These are phyloP conservation scores for Nanger granti DNA, from an alignment of 2,113 vertebrate species.

Conservation along the genomic window DNA sequence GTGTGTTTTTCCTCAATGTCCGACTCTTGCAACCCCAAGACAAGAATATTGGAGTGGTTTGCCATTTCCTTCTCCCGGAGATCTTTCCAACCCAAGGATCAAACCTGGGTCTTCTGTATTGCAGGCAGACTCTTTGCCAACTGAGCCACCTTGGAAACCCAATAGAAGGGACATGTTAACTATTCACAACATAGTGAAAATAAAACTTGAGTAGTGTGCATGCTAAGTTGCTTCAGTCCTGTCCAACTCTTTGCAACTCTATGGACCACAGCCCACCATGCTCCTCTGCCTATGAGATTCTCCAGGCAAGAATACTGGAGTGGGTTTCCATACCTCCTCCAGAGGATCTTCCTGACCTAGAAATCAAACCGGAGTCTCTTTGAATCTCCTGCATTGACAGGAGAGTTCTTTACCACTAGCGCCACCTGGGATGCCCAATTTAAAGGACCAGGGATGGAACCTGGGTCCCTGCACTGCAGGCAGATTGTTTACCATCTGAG, in stretches of 20 bases:
- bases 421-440: background rate
- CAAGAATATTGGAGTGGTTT: background rate
- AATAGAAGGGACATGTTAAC: background rate
- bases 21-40: background rate
- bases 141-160: background rate
- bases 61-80: background rate
- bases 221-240: background rate
- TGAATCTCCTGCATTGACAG: background rate
- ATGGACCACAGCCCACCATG: background rate
- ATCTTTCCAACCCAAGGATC: background rate
- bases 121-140: background rate
- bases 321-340: background rate
- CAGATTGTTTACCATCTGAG: too few species aligned
- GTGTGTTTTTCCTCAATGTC: fast-evolving
- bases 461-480: too few species aligned
- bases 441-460: too few species aligned
- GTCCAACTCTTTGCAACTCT: background rate
- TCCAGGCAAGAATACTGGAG: background rate
- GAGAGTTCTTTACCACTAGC: background rate
- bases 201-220: background rate
- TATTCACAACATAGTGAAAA: background rate
- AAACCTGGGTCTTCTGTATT: background rate
- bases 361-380: background rate
- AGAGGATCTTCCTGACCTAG: background rate
- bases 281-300: background rate